A percentile compares a stretch with the other conserved stretches of the same genome.
phyloP scores from a whole-genome alignment of 2,797 vertebrate genomes.

The Crenichthys baileyi region DNA sequence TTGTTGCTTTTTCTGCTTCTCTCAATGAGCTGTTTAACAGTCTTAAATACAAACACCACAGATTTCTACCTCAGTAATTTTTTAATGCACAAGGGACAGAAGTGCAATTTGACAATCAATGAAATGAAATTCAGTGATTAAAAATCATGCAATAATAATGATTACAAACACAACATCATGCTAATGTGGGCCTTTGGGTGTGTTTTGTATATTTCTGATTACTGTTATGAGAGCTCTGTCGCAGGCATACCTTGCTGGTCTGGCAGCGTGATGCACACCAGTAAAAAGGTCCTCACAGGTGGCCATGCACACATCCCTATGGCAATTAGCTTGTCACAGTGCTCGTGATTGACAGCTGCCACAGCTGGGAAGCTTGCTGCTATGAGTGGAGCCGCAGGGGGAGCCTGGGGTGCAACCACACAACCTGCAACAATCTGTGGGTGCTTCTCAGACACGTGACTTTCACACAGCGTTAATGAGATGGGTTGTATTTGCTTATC shows the following conservation, averaged over 20 bases:
- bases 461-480: conserved; percentile 42
- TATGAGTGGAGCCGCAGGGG: conserved; percentile 6
- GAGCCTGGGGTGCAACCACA: conserved; percentile 19
- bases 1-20: too few species aligned
- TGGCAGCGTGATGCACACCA: conserved; percentile 53
- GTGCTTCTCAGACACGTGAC: conserved; percentile 14
- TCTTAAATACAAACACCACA: too few species aligned
- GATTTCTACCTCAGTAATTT: too few species aligned
- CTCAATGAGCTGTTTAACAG: too few species aligned
- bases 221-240: conserved; percentile 23
- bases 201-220: conserved; percentile 40
- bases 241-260: conserved; percentile 38
- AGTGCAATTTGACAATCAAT: too few species aligned
- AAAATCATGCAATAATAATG: background rate
- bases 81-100: too few species aligned
- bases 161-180: background rate
- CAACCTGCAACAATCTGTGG: conserved; percentile 13
- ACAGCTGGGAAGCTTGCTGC: conserved; percentile 58
- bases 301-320: conserved; percentile 62
- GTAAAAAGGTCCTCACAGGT: conserved; percentile 63
- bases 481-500: conserved; percentile 5
- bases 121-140: background rate
- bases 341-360: conserved; percentile 68
- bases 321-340: conserved; percentile 66
- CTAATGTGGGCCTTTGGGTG: background rate